Percentiles rank a stretch among this genome's conserved stretches.
phyloP scores from a whole-genome alignment of 2,797 vertebrate genomes.

The Coccyzus lansbergi region DNA sequence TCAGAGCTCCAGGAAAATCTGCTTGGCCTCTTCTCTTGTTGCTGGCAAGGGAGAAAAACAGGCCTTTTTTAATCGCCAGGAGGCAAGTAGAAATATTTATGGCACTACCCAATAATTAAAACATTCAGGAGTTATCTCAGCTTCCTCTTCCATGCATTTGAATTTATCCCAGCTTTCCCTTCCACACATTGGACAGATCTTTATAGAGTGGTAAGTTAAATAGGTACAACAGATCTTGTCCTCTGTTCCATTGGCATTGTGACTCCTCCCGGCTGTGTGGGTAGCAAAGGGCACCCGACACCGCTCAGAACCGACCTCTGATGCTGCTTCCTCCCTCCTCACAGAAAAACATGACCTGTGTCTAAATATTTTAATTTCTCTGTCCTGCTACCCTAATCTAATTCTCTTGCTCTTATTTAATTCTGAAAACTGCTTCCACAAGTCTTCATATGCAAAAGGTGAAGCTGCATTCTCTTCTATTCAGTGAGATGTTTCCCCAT shows the following conservation, averaged over 20 bases:
- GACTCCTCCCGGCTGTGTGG: background rate
- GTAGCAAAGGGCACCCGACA: background rate
- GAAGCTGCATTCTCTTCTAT: background rate
- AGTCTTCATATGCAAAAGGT: background rate
- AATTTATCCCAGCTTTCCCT: background rate
- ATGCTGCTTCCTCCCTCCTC: background rate
- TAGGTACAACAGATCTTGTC: background rate
- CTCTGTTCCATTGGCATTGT: fast-evolving
- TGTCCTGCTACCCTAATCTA: background rate
- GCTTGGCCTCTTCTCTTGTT: background rate
- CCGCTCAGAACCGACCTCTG: background rate
- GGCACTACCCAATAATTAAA: background rate
- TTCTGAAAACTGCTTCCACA: background rate
- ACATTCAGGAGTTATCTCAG: background rate
- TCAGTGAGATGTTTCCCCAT: background rate
- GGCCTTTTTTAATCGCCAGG: background rate
- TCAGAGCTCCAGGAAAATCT: background rate
- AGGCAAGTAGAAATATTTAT: background rate
- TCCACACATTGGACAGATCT: background rate
- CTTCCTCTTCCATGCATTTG: background rate
- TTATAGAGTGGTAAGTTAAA: background rate
- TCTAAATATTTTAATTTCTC: background rate
- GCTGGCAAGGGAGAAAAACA: background rate
- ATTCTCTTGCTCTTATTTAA: background rate
- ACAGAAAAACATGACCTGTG: background rate